These are phyloP conservation scores for Campylorhamphus procurvoides DNA, from an alignment of 2,113 vertebrate species.

Conservation along the genomic window DNA sequence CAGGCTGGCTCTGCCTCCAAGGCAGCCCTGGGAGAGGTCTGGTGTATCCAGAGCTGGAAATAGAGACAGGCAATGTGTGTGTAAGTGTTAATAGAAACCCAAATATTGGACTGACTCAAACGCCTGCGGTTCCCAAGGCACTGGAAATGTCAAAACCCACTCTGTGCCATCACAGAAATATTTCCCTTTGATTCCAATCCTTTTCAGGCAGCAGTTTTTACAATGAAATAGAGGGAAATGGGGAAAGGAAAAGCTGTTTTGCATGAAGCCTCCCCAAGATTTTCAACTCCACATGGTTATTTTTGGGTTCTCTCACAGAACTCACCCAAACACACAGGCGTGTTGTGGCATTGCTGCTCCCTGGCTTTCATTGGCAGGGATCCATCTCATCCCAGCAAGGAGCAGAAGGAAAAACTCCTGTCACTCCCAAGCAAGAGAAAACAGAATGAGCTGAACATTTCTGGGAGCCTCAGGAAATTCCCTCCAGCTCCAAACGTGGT, in stretches of 20 bases:
- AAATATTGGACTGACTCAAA: background rate
- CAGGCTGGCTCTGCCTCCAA: background rate
- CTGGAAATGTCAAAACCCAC: background rate
- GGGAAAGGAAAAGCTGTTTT: background rate
- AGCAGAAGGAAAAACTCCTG: background rate
- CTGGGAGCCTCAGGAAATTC: background rate
- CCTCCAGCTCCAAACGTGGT: background rate
- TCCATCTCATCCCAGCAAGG: background rate
- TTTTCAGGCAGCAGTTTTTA: background rate
- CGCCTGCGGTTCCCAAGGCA: background rate
- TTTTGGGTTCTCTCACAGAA: background rate
- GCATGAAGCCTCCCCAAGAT: background rate
- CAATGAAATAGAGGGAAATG: background rate
- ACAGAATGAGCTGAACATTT: background rate
- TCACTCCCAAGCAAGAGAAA: background rate
- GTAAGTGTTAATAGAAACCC: background rate
- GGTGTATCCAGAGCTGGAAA: fast-evolving
- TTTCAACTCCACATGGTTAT: background rate
- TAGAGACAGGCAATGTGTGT: background rate
- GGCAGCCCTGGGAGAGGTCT: fast-evolving
- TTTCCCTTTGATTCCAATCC: background rate
- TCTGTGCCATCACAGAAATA: background rate
- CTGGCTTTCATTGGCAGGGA: background rate
- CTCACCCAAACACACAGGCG: background rate
- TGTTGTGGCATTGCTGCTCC: background rate